Percentiles rank a stretch among this genome's conserved stretches.
phyloP scores from a whole-genome alignment of 2,797 vertebrate species.

The Dendrocincla fuliginosa region DNA sequence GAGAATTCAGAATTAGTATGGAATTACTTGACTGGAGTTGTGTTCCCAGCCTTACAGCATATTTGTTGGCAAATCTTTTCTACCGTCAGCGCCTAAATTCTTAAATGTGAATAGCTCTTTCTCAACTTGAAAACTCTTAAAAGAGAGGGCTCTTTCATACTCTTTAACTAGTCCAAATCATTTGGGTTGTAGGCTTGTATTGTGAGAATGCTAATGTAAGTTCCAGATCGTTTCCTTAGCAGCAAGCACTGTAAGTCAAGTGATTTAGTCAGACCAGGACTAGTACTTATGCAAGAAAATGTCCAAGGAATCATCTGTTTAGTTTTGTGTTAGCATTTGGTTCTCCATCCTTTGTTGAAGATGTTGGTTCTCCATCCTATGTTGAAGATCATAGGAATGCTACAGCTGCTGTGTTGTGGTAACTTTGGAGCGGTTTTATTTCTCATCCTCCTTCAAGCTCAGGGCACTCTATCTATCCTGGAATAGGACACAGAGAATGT shows the following conservation, averaged over 20 bases:
- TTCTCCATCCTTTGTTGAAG: not conserved
- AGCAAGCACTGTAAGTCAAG: constrained; percentile 27
- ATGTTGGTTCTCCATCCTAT: not conserved
- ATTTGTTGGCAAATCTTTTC: constrained; percentile 32
- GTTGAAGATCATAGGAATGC: not conserved
- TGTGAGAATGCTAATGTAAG: constrained; percentile 46
- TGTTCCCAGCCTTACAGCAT: not conserved
- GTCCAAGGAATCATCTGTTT: not conserved
- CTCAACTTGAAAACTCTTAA: not conserved
- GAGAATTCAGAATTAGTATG: not conserved
- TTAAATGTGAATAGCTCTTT: constrained; percentile 47
- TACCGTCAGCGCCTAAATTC: constrained; percentile 11
- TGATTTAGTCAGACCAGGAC: not conserved
- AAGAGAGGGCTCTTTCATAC: constrained; percentile 7
- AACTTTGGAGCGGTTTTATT: not conserved
- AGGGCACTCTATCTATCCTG: not conserved
- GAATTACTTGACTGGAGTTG: constrained; percentile 3
- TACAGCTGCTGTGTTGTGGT: not conserved
- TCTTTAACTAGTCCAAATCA: not conserved
- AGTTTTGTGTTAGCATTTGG: not conserved
- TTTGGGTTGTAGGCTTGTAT: constrained; percentile 10
- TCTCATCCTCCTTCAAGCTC: not conserved
- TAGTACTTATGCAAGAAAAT: not conserved
- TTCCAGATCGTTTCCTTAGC: constrained; percentile 51
- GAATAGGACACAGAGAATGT: not conserved